These are phyloP conservation scores for Darwinula stevensoni DNA, from an alignment of 2,888 invertebrate species.

Conservation along the genomic window DNA sequence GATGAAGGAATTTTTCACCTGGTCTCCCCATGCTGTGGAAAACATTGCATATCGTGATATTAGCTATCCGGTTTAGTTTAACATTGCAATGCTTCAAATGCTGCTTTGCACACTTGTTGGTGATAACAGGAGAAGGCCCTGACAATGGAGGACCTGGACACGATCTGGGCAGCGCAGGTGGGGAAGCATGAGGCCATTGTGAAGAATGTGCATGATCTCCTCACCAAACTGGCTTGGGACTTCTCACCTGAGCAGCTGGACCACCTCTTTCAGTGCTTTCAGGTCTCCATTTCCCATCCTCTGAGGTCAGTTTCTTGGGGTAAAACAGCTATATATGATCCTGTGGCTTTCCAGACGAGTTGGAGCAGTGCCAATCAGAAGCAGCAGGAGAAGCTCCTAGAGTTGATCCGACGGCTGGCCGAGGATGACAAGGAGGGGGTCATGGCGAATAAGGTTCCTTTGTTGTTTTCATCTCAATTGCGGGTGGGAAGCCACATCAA, in stretches of 20 bases:
- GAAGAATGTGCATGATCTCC: conserved; percentile 79
- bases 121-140: conserved; percentile 48
- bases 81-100: too few species aligned
- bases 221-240: conserved; percentile 93
- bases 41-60: too few species aligned
- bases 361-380: conserved; percentile 89
- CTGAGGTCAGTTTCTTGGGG: too few species aligned
- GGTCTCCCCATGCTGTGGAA: too few species aligned
- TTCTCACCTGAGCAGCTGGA: conserved; percentile 90
- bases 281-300: too few species aligned
- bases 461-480: conserved; percentile 1
- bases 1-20: too few species aligned
- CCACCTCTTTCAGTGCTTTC: conserved; percentile 87
- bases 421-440: conserved; percentile 97
- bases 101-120: too few species aligned
- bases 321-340: background rate
- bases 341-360: conserved; percentile 23
- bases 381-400: conserved; percentile 75
- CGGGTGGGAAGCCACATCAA: too few species aligned
- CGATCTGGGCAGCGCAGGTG: conserved; percentile 77
- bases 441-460: conserved; percentile 74
- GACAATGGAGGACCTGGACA: conserved; percentile 66
- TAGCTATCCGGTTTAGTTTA: too few species aligned
- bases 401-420: conserved; percentile 71
- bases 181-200: conserved; percentile 87